These are phyloP conservation scores for Apteryx mantelli DNA, from an alignment of 2,113 vertebrate species.

Conservation along the genomic window DNA sequence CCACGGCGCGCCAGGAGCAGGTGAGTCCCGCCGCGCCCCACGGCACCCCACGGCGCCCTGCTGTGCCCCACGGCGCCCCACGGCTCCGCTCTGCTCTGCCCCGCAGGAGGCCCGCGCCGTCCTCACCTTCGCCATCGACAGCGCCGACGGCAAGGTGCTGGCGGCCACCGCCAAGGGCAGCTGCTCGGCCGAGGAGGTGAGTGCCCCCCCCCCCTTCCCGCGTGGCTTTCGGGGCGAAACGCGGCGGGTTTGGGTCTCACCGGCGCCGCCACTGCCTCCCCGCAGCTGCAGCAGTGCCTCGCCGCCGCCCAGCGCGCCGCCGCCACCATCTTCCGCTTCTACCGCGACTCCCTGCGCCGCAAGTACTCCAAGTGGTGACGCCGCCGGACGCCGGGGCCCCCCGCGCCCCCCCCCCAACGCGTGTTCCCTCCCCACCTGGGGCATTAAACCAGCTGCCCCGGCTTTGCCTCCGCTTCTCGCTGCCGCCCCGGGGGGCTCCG, in stretches of 20 bases:
- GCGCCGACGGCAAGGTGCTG: slow-evolving; percentile 80
- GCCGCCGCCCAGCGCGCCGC: slow-evolving; percentile 84
- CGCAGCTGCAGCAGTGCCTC: slow-evolving; percentile 89
- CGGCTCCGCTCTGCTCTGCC: too few relatives aligned
- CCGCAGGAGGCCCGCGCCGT: slow-evolving; percentile 85
- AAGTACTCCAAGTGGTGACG: slow-evolving; percentile 86
- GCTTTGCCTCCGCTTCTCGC: too few relatives aligned
- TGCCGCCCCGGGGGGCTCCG: too few relatives aligned
- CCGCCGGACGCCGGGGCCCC: background rate
- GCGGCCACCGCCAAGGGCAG: slow-evolving; percentile 86
- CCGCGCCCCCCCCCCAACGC: background rate
- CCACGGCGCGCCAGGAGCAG: slow-evolving; percentile 86
- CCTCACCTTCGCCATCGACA: slow-evolving; percentile 89
- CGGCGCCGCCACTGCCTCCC: too few relatives aligned
- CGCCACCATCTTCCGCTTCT: slow-evolving; percentile 88
- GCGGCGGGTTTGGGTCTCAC: background rate
- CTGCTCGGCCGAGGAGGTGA: slow-evolving; percentile 87
- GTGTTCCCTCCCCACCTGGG: background rate
- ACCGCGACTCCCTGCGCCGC: slow-evolving; percentile 83
- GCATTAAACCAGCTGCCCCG: background rate
- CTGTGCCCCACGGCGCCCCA: too few relatives aligned
- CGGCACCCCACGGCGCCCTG: background rate
- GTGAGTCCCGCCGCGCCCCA: slow-evolving; percentile 49
- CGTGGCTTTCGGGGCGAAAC: too few relatives aligned
- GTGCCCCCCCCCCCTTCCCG: background rate